These are phyloP conservation scores for Spicauda simplicius DNA, from an alignment of 2,888 invertebrate genomes.

Conservation along the genomic window DNA sequence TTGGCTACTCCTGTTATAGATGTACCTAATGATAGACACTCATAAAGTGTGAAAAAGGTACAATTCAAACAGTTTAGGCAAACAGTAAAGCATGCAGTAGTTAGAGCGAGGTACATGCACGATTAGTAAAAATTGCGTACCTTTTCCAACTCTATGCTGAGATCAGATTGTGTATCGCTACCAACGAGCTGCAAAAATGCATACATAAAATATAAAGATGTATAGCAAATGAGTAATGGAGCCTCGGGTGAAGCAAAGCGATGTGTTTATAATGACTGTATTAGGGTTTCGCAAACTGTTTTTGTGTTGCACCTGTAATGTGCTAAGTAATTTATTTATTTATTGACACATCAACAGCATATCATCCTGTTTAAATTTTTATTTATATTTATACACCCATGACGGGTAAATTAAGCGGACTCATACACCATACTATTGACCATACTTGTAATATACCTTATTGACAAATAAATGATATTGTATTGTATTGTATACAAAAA, in stretches of 20 bases:
- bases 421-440: no score
- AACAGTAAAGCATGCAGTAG: conserved; percentile 56
- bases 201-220: conserved; percentile 73
- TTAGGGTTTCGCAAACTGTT: not conserved
- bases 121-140: conserved; percentile 80
- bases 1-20: no score
- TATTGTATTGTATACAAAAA: no score
- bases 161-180: conserved; percentile 81
- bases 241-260: conserved; percentile 59
- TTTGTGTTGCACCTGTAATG: not conserved
- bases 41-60: conserved; percentile 72
- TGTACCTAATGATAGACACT: conserved; percentile 14
- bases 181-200: conserved; percentile 85
- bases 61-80: conserved; percentile 45
- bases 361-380: no score
- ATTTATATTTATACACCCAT: no score
- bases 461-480: no score
- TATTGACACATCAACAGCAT: no score
- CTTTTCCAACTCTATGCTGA: conserved; percentile 85
- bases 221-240: conserved; percentile 56
- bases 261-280: conserved; percentile 25
- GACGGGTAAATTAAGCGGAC: no score
- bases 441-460: no score
- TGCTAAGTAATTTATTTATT: no score
- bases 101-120: conserved; percentile 64